Evolutionary conservation across 2,113 vertebrate species (phyloP).

Genomic region (Machaerirhynchus nigripectus): DNA sequence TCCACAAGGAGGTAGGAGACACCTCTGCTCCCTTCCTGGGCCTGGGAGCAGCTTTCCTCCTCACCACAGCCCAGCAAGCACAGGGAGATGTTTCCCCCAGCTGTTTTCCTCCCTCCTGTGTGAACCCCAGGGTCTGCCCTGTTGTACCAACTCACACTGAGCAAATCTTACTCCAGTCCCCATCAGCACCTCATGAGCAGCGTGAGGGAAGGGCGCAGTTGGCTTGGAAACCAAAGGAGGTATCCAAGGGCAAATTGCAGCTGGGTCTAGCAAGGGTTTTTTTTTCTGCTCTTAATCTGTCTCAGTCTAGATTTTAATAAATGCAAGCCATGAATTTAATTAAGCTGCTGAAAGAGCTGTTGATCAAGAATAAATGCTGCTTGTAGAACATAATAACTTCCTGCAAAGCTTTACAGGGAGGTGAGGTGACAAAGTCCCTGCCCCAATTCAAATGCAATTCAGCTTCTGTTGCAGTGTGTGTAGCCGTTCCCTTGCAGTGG

Average conservation of each 20-base stretch:
- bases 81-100: not conserved
- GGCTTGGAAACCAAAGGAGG: constrained; percentile 19
- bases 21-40: no score
- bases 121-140: not conserved
- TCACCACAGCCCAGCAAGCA: not conserved
- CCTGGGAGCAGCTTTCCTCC: not conserved
- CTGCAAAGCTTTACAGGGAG: not conserved
- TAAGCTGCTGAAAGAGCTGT: constrained; percentile 36
- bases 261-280: not conserved
- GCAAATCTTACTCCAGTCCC: not conserved
- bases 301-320: constrained; percentile 14
- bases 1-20: constrained; percentile 90
- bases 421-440: not conserved
- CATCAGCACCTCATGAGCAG: not conserved
- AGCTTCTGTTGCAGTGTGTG: not conserved
- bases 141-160: not conserved
- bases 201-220: not conserved
- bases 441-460: not conserved
- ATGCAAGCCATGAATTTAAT: constrained; percentile 38
- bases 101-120: not conserved
- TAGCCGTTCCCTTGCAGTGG: not conserved
- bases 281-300: constrained; percentile 33
- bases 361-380: constrained; percentile 7
- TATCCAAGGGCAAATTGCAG: not conserved
- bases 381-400: not conserved